These are phyloP conservation scores for Scaptomyza polygonia DNA, from an alignment of 2,888 invertebrate genomes.

Conservation along the genomic window DNA sequence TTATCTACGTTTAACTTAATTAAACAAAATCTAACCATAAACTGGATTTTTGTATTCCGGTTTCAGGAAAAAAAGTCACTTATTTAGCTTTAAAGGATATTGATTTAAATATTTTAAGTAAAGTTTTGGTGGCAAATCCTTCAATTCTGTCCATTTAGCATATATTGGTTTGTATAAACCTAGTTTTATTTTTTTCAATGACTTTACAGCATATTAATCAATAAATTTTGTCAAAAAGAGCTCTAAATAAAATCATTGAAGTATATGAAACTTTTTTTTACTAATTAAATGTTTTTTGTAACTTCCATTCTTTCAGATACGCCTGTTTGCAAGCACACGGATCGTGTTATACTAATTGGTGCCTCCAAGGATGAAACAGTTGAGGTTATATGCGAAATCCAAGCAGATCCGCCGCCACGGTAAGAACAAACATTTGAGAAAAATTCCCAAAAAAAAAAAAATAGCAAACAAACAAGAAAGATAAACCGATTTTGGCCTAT, in stretches of 20 bases:
- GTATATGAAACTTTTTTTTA: not conserved
- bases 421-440: constrained; percentile 55
- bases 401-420: constrained; percentile 94
- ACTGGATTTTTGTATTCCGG: too few species aligned
- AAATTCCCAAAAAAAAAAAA: not conserved
- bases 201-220: too few species aligned
- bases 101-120: too few species aligned
- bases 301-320: constrained; percentile 87
- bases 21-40: not conserved
- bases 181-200: too few species aligned
- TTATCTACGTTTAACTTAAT: not conserved
- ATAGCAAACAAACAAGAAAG: not conserved
- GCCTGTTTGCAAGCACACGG: constrained; percentile 90
- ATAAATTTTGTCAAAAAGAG: too few species aligned
- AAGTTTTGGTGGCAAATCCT: too few species aligned
- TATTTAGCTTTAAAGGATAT: too few species aligned
- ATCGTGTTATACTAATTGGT: constrained; percentile 92
- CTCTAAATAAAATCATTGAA: too few species aligned
- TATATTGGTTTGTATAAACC: too few species aligned
- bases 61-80: too few species aligned
- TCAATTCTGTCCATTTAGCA: too few species aligned
- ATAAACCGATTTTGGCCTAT: not conserved
- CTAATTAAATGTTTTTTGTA: constrained; percentile 8
- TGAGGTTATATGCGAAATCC: constrained; percentile 94
- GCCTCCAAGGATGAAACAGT: constrained; percentile 94